Evolutionary conservation across 2,797 vertebrate genomes (phyloP).

Genomic region (Astyanax mexicanus): DNA sequence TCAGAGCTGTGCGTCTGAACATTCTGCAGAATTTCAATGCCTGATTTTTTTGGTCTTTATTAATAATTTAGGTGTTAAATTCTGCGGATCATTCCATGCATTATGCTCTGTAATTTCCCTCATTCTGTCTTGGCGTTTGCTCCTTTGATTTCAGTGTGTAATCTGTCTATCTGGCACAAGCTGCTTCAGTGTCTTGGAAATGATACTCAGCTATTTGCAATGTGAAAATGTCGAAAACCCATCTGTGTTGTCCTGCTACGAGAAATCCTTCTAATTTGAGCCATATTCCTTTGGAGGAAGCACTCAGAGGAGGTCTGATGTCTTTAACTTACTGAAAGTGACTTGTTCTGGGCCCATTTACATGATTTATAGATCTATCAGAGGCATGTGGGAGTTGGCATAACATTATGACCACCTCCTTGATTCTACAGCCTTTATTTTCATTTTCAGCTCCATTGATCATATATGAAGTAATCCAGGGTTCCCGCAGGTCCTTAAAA

Average conservation of each 20-base stretch:
- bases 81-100: background rate
- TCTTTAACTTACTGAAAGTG: background rate
- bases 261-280: background rate
- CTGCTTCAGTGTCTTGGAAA: constrained; percentile 7
- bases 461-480: no score
- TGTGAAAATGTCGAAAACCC: background rate
- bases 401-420: no score
- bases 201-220: background rate
- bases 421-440: no score
- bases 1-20: background rate
- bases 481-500: no score
- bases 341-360: background rate
- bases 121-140: background rate
- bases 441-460: no score
- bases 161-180: background rate
- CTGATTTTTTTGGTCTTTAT: background rate
- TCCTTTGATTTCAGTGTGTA: background rate
- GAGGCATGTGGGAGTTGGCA: background rate
- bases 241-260: background rate
- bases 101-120: background rate
- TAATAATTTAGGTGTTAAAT: background rate
- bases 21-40: no score
- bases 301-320: background rate
- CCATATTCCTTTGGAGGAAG: background rate
- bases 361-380: background rate